phyloP scores from a whole-genome alignment of 2,113 vertebrate species.

The Pseudopipra pipra region DNA sequence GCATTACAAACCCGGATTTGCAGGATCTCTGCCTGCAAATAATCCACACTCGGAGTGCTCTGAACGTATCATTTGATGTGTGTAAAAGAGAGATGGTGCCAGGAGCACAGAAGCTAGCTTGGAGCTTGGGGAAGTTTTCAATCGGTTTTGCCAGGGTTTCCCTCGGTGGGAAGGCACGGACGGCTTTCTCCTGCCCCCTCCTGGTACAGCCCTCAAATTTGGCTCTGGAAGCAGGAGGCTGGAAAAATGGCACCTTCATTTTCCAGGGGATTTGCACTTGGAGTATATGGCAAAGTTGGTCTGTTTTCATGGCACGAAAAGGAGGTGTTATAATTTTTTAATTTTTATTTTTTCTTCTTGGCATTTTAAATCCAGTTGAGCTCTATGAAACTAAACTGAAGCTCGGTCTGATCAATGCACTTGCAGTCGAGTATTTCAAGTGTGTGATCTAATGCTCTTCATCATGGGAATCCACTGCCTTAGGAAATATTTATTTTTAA shows the following conservation, averaged over 20 bases:
- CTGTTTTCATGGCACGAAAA: not conserved
- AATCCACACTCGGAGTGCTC: constrained; percentile 6
- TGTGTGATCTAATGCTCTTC: not conserved
- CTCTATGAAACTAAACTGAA: not conserved
- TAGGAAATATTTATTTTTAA: not conserved
- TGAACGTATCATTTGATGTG: constrained; percentile 40
- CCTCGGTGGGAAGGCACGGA: not conserved
- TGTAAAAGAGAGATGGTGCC: constrained; percentile 33
- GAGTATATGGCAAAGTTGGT: not conserved
- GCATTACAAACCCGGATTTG: constrained; percentile 46
- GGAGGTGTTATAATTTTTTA: not conserved
- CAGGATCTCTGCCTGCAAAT: constrained; percentile 32
- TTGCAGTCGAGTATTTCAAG: not conserved
- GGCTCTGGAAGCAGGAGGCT: not conserved
- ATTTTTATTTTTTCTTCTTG: not conserved
- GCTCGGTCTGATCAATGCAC: not conserved
- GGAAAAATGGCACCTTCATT: constrained; percentile 24
- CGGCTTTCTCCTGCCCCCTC: constrained; percentile 66
- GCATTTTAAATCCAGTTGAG: not conserved
- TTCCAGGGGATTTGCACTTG: not conserved
- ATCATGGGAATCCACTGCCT: not conserved
- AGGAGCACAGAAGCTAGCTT: constrained; percentile 48
- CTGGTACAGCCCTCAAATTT: constrained; percentile 51
- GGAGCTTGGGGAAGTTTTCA: constrained; percentile 43
- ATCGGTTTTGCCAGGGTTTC: constrained; percentile 32